A percentile compares a stretch with the other conserved stretches of the same genome.
Evolutionary conservation across 2,797 vertebrate genomes (phyloP).

Genomic region (Tamandua tetradactyla): DNA sequence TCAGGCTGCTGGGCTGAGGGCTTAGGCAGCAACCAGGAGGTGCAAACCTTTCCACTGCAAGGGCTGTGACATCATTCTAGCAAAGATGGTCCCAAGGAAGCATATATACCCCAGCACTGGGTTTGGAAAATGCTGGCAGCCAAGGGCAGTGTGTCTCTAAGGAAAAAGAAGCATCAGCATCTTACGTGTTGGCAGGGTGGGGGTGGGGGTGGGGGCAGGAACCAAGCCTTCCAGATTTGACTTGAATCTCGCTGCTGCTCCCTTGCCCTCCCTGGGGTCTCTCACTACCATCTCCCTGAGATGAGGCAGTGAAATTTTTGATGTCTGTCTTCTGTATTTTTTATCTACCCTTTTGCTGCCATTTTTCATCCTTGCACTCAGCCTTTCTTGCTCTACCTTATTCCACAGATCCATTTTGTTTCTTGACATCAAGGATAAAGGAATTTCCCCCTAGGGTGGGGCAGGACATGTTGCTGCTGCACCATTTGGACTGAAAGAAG

Average conservation of each 20-base stretch:
- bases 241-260: background rate
- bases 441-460: background rate
- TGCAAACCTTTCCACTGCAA: background rate
- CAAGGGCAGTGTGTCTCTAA: background rate
- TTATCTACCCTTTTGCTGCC: background rate
- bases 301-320: background rate
- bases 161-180: background rate
- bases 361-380: background rate
- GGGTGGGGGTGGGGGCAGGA: too few species aligned
- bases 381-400: background rate
- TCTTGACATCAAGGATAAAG: background rate
- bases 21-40: constrained; percentile 12
- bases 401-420: background rate
- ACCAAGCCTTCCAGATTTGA: background rate
- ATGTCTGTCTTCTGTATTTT: background rate
- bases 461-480: background rate
- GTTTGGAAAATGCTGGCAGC: constrained; percentile 21
- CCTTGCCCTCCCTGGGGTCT: background rate
- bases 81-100: constrained; percentile 15
- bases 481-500: constrained; percentile 10
- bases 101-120: background rate
- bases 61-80: constrained; percentile 12
- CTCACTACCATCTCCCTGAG: background rate
- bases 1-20: background rate
- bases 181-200: background rate